phyloP scores from a whole-genome alignment of 2,797 vertebrate species.

The Anomalospiza imberbis region DNA sequence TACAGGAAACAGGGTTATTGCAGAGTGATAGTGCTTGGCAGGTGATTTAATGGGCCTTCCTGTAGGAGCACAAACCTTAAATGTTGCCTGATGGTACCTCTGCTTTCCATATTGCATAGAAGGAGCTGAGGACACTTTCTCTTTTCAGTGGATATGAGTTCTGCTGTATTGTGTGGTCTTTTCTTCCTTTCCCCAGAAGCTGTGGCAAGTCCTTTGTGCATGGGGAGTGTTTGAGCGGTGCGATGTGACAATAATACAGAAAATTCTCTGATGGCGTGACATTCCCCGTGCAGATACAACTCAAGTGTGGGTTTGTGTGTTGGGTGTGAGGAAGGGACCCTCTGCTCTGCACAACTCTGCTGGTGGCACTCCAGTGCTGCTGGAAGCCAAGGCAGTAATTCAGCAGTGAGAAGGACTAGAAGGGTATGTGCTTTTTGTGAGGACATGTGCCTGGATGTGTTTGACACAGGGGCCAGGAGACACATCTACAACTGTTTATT shows the following conservation, averaged over 20 bases:
- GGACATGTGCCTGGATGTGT: not conserved
- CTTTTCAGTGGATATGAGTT: not conserved
- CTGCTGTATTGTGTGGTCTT: not conserved
- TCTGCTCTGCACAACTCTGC: not conserved
- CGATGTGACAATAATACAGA: not conserved
- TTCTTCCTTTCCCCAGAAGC: not conserved
- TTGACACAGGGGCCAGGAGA: not conserved
- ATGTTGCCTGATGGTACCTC: not conserved
- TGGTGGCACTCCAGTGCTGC: not conserved
- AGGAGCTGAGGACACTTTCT: not conserved
- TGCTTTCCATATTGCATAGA: not conserved
- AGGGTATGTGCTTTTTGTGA: not conserved
- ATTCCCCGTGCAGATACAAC: not conserved
- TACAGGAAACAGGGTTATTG: constrained; percentile 25
- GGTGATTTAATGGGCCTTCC: not conserved
- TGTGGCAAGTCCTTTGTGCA: not conserved
- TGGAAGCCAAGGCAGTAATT: not conserved
- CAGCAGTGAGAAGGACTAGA: not conserved
- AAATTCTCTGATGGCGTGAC: not conserved
- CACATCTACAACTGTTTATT: not conserved
- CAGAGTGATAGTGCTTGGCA: not conserved
- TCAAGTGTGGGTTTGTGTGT: not conserved
- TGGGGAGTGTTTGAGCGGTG: not conserved
- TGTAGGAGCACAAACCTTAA: not conserved
- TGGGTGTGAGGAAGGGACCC: not conserved